phyloP scores from a whole-genome alignment of 2,888 invertebrate genomes.

The Flabesymbios commensalis region DNA sequence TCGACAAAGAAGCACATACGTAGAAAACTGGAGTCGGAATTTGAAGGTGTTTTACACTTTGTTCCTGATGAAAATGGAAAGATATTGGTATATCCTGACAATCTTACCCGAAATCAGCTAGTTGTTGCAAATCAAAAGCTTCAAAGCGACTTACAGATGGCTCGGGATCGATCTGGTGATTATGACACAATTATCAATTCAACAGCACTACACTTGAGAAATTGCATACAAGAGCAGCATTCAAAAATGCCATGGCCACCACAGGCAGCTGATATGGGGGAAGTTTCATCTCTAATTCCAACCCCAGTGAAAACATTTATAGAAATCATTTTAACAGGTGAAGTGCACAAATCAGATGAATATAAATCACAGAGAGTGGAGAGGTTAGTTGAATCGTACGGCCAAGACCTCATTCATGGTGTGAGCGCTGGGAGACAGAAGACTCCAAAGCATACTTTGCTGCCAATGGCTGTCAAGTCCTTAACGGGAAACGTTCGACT shows the following conservation, averaged over 20 bases:
- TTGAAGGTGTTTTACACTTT: neutral
- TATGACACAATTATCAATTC: no score
- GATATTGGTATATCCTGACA: conserved; percentile 6
- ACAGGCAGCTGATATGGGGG: neutral
- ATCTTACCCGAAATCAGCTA: neutral
- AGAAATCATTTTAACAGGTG: neutral
- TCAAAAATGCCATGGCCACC: neutral
- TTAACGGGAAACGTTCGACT: conserved; percentile 10
- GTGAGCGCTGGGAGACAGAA: neutral
- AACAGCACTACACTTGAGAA: no score
- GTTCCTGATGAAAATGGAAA: conserved; percentile 7
- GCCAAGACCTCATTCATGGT: conserved; percentile 9
- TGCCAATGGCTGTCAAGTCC: conserved; percentile 7
- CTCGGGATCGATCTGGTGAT: no score
- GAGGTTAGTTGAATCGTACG: neutral
- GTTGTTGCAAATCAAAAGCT: neutral
- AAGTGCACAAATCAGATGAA: no score
- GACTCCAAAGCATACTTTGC: conserved; percentile 6
- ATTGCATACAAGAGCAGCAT: neutral
- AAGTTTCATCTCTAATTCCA: neutral
- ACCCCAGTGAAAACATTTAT: neutral
- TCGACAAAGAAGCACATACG: conserved; percentile 17
- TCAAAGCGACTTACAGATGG: neutral
- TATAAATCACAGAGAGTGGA: neutral
- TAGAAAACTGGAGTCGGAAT: conserved; percentile 8